Conservation (phyloP, 2,797 vertebrate genomes). For the Borostomias antarcticus region DNA sequence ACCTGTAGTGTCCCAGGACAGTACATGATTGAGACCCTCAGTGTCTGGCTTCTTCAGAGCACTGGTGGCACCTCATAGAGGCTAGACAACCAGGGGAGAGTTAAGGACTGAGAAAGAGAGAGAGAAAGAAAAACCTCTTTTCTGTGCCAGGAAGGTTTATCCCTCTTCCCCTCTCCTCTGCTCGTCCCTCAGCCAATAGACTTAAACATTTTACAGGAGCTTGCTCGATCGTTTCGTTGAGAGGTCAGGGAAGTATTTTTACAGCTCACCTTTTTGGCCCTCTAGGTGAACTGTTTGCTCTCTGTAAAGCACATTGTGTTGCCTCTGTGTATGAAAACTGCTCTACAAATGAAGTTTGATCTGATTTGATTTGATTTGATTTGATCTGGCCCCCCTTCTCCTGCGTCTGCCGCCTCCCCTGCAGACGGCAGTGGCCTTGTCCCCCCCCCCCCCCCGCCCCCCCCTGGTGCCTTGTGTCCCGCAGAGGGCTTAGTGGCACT, state of each 20-base stretch:
- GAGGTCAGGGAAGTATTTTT: too few species aligned
- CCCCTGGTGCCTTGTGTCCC: not conserved
- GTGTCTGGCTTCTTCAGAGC: not conserved
- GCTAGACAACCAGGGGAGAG: not conserved
- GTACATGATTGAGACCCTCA: too few species aligned
- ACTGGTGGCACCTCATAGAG: not conserved
- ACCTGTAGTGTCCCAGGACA: too few species aligned
- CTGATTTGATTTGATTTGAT: too few species aligned
- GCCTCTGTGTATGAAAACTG: too few species aligned
- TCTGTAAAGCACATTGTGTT: too few species aligned
- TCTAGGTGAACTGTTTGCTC: too few species aligned
- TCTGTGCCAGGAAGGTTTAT: not conserved
- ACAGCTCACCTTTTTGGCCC: too few species aligned
- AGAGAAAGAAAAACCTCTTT: not conserved
- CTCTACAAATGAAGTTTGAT: too few species aligned
- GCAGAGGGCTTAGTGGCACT: slow-evolving; percentile 14
- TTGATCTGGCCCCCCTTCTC: slow-evolving; percentile 28
- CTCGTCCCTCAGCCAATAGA: too few species aligned
- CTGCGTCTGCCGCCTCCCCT: slow-evolving; percentile 42
- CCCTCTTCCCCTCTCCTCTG: slow-evolving; percentile 14
- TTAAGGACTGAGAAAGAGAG: not conserved
- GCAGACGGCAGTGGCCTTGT: slow-evolving; percentile 56
- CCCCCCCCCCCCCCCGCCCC: slow-evolving; percentile 46
- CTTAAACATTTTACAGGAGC: too few species aligned
- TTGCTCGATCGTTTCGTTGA: too few species aligned